Evolutionary conservation across 2,888 invertebrate species (phyloP), one percentile per base, ranked within the genome.

Genomic region (Sinodicranocentrus sp.): DNA sequence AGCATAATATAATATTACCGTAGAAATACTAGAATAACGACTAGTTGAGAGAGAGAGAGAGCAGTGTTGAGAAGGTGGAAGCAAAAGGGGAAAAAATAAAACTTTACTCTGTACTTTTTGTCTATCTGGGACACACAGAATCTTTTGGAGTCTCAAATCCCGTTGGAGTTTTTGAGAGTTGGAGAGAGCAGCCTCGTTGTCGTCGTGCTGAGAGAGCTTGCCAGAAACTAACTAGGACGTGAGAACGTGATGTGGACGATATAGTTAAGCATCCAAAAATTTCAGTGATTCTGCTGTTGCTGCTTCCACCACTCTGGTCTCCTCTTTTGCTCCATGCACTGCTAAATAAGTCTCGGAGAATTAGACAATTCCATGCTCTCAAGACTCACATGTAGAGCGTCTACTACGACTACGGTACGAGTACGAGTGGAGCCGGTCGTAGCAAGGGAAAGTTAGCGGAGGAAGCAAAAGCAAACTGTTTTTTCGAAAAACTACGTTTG

Each of bases 171-270:
- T 33, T 17, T 71, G 21, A 33, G 61, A 72, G 43, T 25, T 1
- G 43, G 33, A 68, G 48, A 3, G 85, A 84, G 85, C 85, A 85
- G 85, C 82, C 85, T 87, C 76, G 85, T 63, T 77, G 79, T 84
- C 87, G 85, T 85, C 84, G 84, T 85, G 85, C 85, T n/a, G 80
- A 84, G 78, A 83, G 70, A 83, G 88, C 86, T 87, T 88, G 88
- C 88, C 88, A 87, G 88, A 86, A 86, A 86, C 86, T 86, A 87
- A 88, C 87, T 88, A 88, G 88, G 88, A 87, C 87, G 87, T 80
- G 85, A 84, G 85, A 76, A 82, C 85, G 84, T 83, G 78, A 84
- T 83, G 82, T 85, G 75, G 82, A 77, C 79, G 84, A 79, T 80
- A 85, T 82, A 82, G 83, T 84, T 84, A 73, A 68, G 68, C 80